Conservation (phyloP, 2,113 vertebrate genomes). For the Eubucco bourcierii region DNA sequence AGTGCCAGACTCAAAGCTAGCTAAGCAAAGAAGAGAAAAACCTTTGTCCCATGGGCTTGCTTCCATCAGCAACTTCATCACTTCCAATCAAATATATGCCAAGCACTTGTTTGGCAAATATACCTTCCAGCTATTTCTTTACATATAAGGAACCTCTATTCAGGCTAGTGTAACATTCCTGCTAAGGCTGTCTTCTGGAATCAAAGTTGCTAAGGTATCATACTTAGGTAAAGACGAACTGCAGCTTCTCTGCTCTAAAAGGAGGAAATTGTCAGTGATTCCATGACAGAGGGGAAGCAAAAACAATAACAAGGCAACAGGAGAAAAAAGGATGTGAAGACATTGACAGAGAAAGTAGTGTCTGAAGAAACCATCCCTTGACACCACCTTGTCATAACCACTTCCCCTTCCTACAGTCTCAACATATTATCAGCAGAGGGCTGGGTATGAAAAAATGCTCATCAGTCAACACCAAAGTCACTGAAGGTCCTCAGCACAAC, state of each 20-base stretch:
- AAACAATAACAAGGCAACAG: not conserved
- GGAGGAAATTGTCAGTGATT: not conserved
- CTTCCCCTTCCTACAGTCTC: not conserved
- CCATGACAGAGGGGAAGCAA: not conserved
- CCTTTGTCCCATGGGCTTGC: not conserved
- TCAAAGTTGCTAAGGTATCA: not conserved
- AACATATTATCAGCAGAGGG: not conserved
- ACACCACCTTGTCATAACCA: not conserved
- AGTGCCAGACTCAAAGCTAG: not conserved
- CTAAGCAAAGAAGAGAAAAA: not conserved
- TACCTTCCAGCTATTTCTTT: not conserved
- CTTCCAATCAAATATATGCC: not conserved
- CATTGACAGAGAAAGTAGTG: not conserved
- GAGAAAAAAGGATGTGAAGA: not conserved
- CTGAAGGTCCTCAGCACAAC: not conserved
- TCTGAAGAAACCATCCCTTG: not conserved
- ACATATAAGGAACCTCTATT: not conserved
- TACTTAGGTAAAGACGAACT: not conserved
- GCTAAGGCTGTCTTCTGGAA: not conserved
- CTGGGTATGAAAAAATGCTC: not conserved
- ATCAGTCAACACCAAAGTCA: not conserved
- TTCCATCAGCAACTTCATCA: not conserved
- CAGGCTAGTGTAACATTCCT: not conserved
- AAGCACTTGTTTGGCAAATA: not conserved
- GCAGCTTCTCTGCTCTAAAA: not conserved